phyloP scores from a whole-genome alignment of 2,888 invertebrate species.

The Sesia bembeciformis region DNA sequence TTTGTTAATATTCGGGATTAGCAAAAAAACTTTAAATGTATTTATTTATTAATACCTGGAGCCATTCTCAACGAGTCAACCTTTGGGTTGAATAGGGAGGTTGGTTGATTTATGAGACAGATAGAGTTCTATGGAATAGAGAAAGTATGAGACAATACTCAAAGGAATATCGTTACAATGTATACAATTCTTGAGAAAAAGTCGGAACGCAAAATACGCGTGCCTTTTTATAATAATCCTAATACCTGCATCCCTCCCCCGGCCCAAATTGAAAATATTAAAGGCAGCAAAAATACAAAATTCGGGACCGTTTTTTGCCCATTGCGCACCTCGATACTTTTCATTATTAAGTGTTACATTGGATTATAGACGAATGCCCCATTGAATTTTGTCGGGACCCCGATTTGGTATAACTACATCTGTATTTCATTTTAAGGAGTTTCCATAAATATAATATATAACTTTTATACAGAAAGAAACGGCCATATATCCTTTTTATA shows the following conservation, averaged over 20 bases:
- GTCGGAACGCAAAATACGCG: background rate
- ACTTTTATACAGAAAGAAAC: background rate
- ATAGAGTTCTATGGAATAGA: too few species aligned
- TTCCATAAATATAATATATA: background rate
- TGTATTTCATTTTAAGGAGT: background rate
- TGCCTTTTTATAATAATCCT: background rate
- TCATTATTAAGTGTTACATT: background rate
- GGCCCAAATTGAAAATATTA: background rate
- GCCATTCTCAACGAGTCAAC: too few species aligned
- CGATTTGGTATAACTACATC: too few species aligned
- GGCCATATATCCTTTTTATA: too few species aligned
- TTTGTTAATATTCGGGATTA: too few species aligned
- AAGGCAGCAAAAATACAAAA: background rate
- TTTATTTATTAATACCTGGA: too few species aligned
- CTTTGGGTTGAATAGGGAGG: too few species aligned
- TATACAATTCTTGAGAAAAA: too few species aligned
- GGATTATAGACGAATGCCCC: background rate
- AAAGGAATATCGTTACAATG: too few species aligned
- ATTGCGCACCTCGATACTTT: background rate
- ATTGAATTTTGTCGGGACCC: background rate
- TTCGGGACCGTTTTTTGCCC: background rate
- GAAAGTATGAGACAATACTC: too few species aligned
- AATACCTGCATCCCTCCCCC: background rate
- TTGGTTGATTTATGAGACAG: too few species aligned
- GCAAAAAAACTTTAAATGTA: too few species aligned